Evolutionary conservation across 1,140 invertebrate species (phyloP), one percentile per base, ranked within the genome.

Genomic region (Palaemon carinicauda): DNA sequence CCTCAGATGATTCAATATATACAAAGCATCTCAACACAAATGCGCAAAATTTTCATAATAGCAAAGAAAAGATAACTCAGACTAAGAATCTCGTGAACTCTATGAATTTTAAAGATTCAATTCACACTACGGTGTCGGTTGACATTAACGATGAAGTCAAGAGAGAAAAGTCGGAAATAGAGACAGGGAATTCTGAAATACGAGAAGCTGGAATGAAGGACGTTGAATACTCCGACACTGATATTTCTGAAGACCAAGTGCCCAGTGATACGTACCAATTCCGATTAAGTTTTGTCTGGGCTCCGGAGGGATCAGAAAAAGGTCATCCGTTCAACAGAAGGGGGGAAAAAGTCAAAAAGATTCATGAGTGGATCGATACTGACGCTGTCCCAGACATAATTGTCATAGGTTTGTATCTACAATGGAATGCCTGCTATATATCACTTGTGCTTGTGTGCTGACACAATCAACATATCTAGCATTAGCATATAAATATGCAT

Each of bases 241-340:
- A 53, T 1, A n/a, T 84, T 60, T 31, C 65, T 15, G 82, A 84
- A 41, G 31, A 21, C 15, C 73, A 77, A 21, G 29, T 41, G 9
- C 53, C 12, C 1, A 17, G 15, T 5, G 19, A 5, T 14, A 54
- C 51, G 17, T 78, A 78, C 51, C 73, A 84, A 21, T 33, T 84
- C 19, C 52, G 82, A 21, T 17, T 84, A 9, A 84, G 73, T 3
- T n/a, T 84, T 14, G 82, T 84, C n/a, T 84, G 82, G 82, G 82
- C 82, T 5, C 82, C 82, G 10, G 19, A 21, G 10, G 82, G 52
- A 4, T 65, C 73, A 14, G 29, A 1, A 17, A 84, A 24, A 53
- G 53, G 14, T n/a, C 71, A 83, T 19, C 73, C 73, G 4, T 50
- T 15, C 24, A 5, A 29, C 15, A 50, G 52, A 24, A 24, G 0